Conservation (phyloP, 2,797 vertebrate genomes). For the Sylvia borin region DNA sequence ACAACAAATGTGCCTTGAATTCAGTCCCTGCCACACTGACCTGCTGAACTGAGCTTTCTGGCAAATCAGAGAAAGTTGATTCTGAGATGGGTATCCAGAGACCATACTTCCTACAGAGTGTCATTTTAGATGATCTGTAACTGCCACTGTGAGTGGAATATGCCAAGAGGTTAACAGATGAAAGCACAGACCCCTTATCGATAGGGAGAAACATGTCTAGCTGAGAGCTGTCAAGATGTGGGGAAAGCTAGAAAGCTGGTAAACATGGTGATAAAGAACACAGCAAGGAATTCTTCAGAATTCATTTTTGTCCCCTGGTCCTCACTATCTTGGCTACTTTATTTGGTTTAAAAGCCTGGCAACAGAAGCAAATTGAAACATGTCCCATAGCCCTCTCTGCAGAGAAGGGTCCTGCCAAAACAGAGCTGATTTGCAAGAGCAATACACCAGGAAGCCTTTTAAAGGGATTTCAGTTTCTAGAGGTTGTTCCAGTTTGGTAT, state of each 20-base stretch:
- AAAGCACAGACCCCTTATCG: neutral
- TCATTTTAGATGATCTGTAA: conserved; percentile 9
- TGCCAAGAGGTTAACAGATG: neutral
- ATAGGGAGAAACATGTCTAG: neutral
- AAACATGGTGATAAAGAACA: neutral
- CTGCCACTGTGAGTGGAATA: conserved; percentile 21
- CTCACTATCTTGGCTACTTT: neutral
- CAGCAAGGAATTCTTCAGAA: neutral
- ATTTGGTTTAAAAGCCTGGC: neutral
- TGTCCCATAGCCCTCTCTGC: neutral
- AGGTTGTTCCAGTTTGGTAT: neutral
- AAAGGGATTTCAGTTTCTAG: neutral
- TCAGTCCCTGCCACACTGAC: neutral
- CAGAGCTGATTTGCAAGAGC: neutral
- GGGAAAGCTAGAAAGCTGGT: neutral
- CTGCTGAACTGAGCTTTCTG: conserved; percentile 21
- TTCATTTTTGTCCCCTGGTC: neutral
- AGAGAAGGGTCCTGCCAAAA: neutral
- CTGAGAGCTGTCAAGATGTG: neutral
- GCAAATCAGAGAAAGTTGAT: neutral
- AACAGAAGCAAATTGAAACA: neutral
- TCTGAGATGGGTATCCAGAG: conserved; percentile 10
- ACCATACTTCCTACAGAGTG: neutral
- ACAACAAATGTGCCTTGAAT: neutral
- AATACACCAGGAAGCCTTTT: neutral